Base-by-base conservation (phyloP, 2,888 invertebrate genomes). In the Rhamnusium bicolor region DNA sequence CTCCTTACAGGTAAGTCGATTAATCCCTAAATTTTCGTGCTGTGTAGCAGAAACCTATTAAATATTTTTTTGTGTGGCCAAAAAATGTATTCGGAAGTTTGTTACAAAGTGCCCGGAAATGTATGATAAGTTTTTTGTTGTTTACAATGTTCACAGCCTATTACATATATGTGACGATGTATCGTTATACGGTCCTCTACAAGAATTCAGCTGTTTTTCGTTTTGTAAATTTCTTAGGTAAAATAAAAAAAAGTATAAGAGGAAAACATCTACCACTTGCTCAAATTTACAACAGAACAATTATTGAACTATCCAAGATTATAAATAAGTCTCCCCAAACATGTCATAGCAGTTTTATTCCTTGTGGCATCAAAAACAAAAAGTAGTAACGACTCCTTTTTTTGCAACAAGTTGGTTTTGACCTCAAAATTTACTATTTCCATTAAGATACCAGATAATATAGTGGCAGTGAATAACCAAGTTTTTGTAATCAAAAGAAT, bases 221-320 rank as follows among this genome's bases (percentile, higher is more conserved):
- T n/a, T 69, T 51, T 69, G 69, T 65, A 47, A 65, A 51, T 19
- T 53, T 16, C 3, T 49, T 69, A 8, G 69, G 69, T 8, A 65
- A 47, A 21, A 29, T 69, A 62, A 69, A 69, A 63, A 49, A 8
- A 14, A 49, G 14, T 8, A 14, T 49, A 3, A 8, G 49, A 49
- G 49, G 49, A 14, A 49, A 49, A 49, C 2, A 49, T 6, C 8
- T 49, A 16, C 14, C 49, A 49, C 18, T 49, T 2, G 49, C 49
- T 49, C 49, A 49, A 18, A 49, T 49, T 16, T 8, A 18, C 8
- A 49, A 49, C 14, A 49, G 49, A 49, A 49, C 14, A 14, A 14
- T 49, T n/a, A n/a, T n/a, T 49, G 49, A 49, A 14, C 6, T 49
- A 49, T 49, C 49, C n/a, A 49, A 49, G 8, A 8, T 49, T 49